A percentile compares a stretch with the other conserved stretches of the same genome.
phyloP scores from a whole-genome alignment of 1,140 invertebrate genomes.

The honey bee (Apis mellifera) region Amel_HAv3.1 CM009938.2:2593501-2594000 shows the following conservation, averaged over 20 bases:
- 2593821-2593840: conserved; percentile 60
- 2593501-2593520: conserved; percentile 53
- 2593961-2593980: conserved; percentile 83
- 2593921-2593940: conserved; percentile 57
- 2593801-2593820: conserved; percentile 51
- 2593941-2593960: conserved; percentile 79
- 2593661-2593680: conserved; percentile 91
- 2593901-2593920: conserved; percentile 58
- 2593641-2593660: conserved; percentile 93
- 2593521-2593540: conserved; percentile 45
- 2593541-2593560: conserved; percentile 39
- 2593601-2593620: conserved; percentile 83
- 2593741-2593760: conserved; percentile 80
- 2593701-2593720: conserved; percentile 90
- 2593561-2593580: conserved; percentile 70
- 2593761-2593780: conserved; percentile 78
- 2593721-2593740: conserved; percentile 91
- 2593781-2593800: conserved; percentile 73
- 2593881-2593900: conserved; percentile 75
- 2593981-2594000: conserved; percentile 84
- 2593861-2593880: conserved; percentile 74
- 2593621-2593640: conserved; percentile 83
- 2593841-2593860: conserved; percentile 74
- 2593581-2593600: conserved; percentile 73
- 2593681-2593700: conserved; percentile 83